These are phyloP conservation scores for Lucilia sericata DNA, from an alignment of 1,140 invertebrate species.

Conservation along the genomic window DNA sequence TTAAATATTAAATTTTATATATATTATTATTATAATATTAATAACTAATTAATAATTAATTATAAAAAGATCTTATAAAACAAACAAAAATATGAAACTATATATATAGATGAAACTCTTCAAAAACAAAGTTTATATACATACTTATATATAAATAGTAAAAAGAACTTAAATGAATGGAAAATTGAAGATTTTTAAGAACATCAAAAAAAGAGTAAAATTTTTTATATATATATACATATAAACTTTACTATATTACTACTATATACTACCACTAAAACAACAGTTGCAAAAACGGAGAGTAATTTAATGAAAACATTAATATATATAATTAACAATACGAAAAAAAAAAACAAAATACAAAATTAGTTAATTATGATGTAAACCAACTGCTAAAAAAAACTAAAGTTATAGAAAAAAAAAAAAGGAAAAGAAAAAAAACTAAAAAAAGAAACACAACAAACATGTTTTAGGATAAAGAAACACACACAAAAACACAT, in stretches of 20 bases:
- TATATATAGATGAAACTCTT: slow-evolving; percentile 54
- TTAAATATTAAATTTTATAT: slow-evolving; percentile 62
- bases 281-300: slow-evolving; percentile 34
- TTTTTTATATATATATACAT: slow-evolving; percentile 2
- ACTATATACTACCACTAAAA: slow-evolving; percentile 8
- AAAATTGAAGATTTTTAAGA: neutral
- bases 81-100: slow-evolving; percentile 57
- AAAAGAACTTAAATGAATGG: neutral
- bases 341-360: neutral
- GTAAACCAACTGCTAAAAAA: slow-evolving; percentile 53
- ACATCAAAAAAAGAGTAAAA: neutral
- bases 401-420: slow-evolving; percentile 46
- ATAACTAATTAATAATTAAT: slow-evolving; percentile 53
- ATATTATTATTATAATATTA: slow-evolving; percentile 55
- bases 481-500: slow-evolving; percentile 29
- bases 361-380: slow-evolving; percentile 51
- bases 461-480: slow-evolving; percentile 40
- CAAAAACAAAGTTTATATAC: slow-evolving; percentile 54
- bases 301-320: slow-evolving; percentile 22
- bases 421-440: slow-evolving; percentile 27
- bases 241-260: slow-evolving; percentile 49
- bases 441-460: slow-evolving; percentile 31
- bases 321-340: slow-evolving; percentile 39
- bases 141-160: slow-evolving; percentile 30
- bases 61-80: slow-evolving; percentile 60